Evolutionary conservation across 2,113 vertebrate genomes (phyloP).

Genomic region (Psettodes erumei): DNA sequence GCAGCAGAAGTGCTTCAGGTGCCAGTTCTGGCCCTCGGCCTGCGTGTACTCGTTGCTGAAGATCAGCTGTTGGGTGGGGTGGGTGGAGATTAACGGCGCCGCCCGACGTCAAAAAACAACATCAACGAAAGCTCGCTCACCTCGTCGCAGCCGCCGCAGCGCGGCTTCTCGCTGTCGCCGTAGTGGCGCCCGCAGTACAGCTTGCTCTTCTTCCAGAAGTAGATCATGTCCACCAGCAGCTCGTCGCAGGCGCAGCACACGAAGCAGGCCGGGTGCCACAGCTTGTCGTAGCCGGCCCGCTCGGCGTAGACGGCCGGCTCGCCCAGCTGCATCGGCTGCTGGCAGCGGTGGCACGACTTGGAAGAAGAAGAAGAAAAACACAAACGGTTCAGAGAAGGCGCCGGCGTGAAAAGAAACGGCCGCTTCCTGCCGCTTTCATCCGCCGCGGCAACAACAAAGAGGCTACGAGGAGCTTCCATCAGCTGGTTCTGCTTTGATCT

Average conservation of each 20-base stretch:
- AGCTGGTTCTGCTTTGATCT: no score
- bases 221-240: slow-evolving; percentile 98
- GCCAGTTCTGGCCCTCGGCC: slow-evolving; percentile 95
- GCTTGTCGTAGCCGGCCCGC: slow-evolving; percentile 92
- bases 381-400: no score
- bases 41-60: slow-evolving; percentile 99
- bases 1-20: slow-evolving; percentile 99
- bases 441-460: neutral
- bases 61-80: slow-evolving; percentile 96
- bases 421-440: slow-evolving; percentile 22
- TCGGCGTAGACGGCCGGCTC: slow-evolving; percentile 96
- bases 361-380: neutral
- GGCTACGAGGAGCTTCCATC: slow-evolving; percentile 15
- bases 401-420: no score
- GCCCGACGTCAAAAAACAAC: no score
- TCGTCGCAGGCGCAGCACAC: slow-evolving; percentile 90
- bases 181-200: slow-evolving; percentile 98
- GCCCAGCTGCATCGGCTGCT: slow-evolving; percentile 88
- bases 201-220: slow-evolving; percentile 97
- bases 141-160: slow-evolving; percentile 98
- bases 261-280: slow-evolving; percentile 97
- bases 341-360: slow-evolving; percentile 90
- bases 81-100: neutral
- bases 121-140: slow-evolving; percentile 69
- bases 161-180: slow-evolving; percentile 97